Conservation (phyloP, 2,113 vertebrate genomes). For the Spea bombifrons region DNA sequence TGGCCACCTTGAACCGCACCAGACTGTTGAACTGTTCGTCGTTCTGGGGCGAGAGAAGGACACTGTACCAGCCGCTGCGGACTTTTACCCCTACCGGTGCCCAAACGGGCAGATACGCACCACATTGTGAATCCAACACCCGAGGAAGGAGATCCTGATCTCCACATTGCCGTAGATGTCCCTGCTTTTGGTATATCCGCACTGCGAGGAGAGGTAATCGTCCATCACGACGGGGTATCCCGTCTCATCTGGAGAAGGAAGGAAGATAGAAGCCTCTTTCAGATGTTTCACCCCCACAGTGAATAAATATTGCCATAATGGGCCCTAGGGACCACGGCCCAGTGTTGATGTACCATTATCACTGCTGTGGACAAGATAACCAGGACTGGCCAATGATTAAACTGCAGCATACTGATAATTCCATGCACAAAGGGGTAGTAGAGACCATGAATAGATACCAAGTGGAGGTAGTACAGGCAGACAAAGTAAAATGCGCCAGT, state of each 20-base stretch:
- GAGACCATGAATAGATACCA: too few species aligned
- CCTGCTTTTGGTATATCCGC: constrained; percentile 22
- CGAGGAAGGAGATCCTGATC: constrained; percentile 47
- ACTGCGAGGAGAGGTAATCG: constrained; percentile 19
- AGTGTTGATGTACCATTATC: too few species aligned
- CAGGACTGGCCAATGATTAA: neutral
- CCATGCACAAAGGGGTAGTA: too few species aligned
- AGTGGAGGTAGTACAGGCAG: too few species aligned
- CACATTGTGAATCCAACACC: constrained; percentile 37
- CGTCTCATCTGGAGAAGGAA: constrained; percentile 2
- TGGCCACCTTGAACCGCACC: constrained; percentile 21
- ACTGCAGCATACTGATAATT: neutral
- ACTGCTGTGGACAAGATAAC: too few species aligned
- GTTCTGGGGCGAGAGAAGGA: constrained; percentile 11
- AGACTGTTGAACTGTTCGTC: constrained; percentile 42
- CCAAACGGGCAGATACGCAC: constrained; percentile 11
- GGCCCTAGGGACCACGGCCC: too few species aligned
- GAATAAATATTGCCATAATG: too few species aligned
- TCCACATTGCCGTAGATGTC: constrained; percentile 42
- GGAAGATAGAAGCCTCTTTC: too few species aligned
- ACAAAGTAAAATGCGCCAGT: too few species aligned
- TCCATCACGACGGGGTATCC: neutral
- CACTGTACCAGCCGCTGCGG: neutral
- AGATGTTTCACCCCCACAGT: neutral
- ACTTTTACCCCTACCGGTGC: neutral